Evolutionary conservation across 1,140 invertebrate species (phyloP).

Genomic region (Bombus terrestris): DNA sequence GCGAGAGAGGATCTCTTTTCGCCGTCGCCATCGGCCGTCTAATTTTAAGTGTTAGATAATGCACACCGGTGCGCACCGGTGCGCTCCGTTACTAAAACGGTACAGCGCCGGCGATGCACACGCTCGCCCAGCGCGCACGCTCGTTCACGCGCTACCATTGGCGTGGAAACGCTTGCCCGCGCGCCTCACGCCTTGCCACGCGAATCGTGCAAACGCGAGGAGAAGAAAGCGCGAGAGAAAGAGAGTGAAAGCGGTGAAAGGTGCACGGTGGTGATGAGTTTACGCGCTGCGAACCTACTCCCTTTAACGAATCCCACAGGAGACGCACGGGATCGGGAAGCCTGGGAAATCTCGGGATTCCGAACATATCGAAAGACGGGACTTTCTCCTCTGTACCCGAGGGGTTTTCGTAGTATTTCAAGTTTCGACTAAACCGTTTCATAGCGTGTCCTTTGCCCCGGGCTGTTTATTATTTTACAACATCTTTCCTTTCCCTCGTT

Average conservation of each 20-base stretch:
- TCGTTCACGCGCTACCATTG: conserved; percentile 20
- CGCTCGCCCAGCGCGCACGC: conserved; percentile 21
- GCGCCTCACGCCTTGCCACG: neutral
- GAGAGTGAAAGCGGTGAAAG: neutral
- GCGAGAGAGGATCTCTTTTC: conserved; percentile 33
- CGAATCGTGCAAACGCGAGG: neutral
- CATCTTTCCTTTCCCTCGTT: neutral
- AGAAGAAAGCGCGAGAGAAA: neutral
- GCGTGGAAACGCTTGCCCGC: conserved; percentile 12
- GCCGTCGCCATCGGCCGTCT: conserved; percentile 69
- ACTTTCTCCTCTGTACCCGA: neutral
- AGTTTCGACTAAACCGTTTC: neutral
- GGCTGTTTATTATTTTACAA: conserved; percentile 16
- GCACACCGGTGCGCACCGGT: conserved; percentile 72
- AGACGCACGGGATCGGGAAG: neutral
- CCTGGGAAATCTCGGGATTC: conserved; percentile 7
- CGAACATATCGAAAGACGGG: neutral
- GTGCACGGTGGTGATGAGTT: neutral
- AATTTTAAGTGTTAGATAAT: conserved; percentile 83
- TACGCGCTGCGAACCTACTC: neutral
- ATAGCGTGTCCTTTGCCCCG: neutral
- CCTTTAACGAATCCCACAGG: conserved; percentile 14
- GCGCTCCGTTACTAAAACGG: conserved; percentile 79
- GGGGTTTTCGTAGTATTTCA: neutral
- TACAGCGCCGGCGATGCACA: conserved; percentile 61